Conservation (phyloP, 2,797 vertebrate genomes). For the Cuniculus paca region DNA sequence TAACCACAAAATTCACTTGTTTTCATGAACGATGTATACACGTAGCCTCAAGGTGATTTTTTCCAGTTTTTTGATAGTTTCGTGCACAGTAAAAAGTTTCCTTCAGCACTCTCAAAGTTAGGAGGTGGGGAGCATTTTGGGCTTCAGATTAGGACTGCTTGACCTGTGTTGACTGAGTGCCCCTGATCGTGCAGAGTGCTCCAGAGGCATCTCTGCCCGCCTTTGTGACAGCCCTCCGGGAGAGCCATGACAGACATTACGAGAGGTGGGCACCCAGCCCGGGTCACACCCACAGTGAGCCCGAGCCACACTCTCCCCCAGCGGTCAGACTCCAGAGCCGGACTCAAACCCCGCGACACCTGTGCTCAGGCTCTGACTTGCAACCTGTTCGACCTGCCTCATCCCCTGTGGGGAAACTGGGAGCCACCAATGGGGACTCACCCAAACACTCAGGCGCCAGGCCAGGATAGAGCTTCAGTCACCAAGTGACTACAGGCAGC, state of each 20-base stretch:
- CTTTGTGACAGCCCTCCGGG: background rate
- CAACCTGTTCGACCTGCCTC: background rate
- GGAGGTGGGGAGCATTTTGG: background rate
- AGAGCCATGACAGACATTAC: background rate
- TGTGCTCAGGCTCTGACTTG: background rate
- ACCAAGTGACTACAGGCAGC: background rate
- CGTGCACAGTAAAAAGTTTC: background rate
- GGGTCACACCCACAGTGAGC: rapidly evolving
- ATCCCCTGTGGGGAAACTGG: background rate
- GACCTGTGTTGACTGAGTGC: no score
- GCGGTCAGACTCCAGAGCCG: background rate
- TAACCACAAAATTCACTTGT: background rate
- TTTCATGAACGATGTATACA: background rate
- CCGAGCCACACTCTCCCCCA: background rate
- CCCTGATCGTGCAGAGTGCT: background rate
- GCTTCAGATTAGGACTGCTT: background rate
- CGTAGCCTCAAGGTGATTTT: background rate
- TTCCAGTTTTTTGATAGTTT: background rate
- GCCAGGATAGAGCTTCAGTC: background rate
- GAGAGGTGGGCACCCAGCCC: background rate
- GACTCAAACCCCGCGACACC: background rate
- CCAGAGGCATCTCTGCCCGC: background rate
- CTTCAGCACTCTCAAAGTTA: background rate
- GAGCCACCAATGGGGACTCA: background rate
- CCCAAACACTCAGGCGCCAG: background rate